These are phyloP conservation scores for Diabrotica balteata DNA, from an alignment of 2,888 invertebrate genomes.

Conservation along the genomic window DNA sequence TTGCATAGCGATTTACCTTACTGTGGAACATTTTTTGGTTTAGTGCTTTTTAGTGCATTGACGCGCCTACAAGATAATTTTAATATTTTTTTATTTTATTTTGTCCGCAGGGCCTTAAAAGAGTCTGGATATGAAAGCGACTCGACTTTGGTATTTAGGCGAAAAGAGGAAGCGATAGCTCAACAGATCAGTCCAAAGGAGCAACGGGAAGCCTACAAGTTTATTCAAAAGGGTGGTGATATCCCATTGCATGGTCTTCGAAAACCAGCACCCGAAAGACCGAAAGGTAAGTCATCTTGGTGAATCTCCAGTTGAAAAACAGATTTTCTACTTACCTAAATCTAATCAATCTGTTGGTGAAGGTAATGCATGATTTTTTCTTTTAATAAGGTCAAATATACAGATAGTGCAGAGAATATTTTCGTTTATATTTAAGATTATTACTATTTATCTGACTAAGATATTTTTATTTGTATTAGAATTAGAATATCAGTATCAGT, in stretches of 20 bases:
- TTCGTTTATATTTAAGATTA: no score
- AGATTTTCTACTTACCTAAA: slow-evolving; percentile 20
- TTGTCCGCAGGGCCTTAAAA: slow-evolving; percentile 73
- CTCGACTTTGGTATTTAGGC: slow-evolving; percentile 84
- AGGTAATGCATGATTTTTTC: slow-evolving; percentile 37
- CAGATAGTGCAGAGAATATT: slow-evolving; percentile 1
- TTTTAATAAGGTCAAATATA: slow-evolving; percentile 16
- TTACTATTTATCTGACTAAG: no score
- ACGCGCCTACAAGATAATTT: no score
- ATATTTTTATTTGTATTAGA: no score
- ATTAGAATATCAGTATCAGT: no score
- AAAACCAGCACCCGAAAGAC: slow-evolving; percentile 86
- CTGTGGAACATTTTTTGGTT: no score
- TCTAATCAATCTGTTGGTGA: slow-evolving; percentile 33
- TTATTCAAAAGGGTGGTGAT: slow-evolving; percentile 92
- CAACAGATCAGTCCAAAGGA: slow-evolving; percentile 81
- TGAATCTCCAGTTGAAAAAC: slow-evolving; percentile 1
- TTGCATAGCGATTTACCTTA: no score
- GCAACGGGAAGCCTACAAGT: slow-evolving; percentile 83
- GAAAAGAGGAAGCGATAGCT: slow-evolving; percentile 69
- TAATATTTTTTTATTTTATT: no score
- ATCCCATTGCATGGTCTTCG: slow-evolving; percentile 91
- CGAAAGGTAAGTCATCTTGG: slow-evolving; percentile 67
- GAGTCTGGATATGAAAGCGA: slow-evolving; percentile 93
- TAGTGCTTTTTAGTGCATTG: no score